Evolutionary conservation across 1,140 invertebrate species (phyloP), one percentile per base, ranked within the genome.

Genomic region (Uloborus diversus): DNA sequence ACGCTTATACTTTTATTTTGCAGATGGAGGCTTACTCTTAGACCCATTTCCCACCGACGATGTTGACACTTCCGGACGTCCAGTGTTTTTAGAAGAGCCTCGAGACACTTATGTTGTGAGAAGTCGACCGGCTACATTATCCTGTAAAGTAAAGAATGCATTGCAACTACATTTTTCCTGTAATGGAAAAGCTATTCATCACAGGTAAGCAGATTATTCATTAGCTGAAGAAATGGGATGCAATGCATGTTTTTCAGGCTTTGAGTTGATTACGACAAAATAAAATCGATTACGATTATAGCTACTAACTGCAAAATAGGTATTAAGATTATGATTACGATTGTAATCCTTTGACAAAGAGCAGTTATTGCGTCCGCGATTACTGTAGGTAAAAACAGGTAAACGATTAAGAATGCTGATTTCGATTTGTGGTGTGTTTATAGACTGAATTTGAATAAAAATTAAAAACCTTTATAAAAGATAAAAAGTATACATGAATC

Each of bases 61-160:
- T 23, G 47, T 42, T 25, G 56, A 80, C 9, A 35, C 62, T 3
- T 69, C 80, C 9, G 84, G 85, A 9, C 85, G 94, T 33, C 95
- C 95, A 5, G 91, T 94, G 82, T 97, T 97, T 85, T 87, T 96
- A 33, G 88, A 91, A 57, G 94, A 96, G 83, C 96, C 95, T 0
- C 89, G 93, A 83, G 91, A 94, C 85, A 90, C 93, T 0, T 97
- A 92, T 87, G 94, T 96, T 61, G 92, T 96, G 28, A 93, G 95
- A 85, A 95, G 92, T 86, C 93, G 95, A 83, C 92, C 95, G 11
- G 95, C 94, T 0, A 92, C 91, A 1, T 88, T 98, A 35, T 92
- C 91, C 69, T 97, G 96, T 86, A 91, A 93, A 78, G 95, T 94
- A 1, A 92, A 93, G 4, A 92, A 95, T 85, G 94, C 94, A 5